Base-by-base conservation (phyloP, 2,888 invertebrate genomes). In the Synanthedon vespiformis region DNA sequence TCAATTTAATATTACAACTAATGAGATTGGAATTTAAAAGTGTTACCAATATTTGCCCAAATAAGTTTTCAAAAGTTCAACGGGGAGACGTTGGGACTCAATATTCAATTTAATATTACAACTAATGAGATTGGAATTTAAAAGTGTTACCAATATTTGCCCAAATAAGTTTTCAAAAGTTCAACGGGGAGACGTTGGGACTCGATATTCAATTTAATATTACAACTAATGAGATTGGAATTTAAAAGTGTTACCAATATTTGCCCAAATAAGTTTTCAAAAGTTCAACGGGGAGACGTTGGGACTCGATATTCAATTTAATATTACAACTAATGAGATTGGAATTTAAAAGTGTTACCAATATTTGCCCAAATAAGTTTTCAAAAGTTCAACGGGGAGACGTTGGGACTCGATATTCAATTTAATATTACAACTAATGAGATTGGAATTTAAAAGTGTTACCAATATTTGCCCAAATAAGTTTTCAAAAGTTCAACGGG, bases 401-500 rank as follows among this genome's bases (percentile, higher is more conserved):
- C 79, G 52, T 71, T 89, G 6, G 93, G 92, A 0, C 89, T 90
- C 58, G n/a, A n/a, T n/a, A n/a, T n/a, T n/a, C n/a, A n/a, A n/a
- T n/a, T n/a, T n/a, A n/a, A n/a, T n/a, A n/a, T n/a, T n/a, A n/a
- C n/a, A n/a, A n/a, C n/a, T n/a, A 18, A 18, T 18, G 18, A 18
- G 18, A 6, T 6, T 27, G 6, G 27, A 27, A 27, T 27, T 27
- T 6, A 27, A 1, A 2, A 18, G 3, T 18, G 18, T 2, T 63
- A 79, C 74, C 72, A 85, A 61, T 87, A 83, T 58, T 80, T 80
- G 3, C 68, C 68, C 49, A 90, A 68, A 60, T 78, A 69, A 0
- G 82, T 68, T 58, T 87, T 88, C 59, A n/a, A n/a, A 90, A 67
- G 13, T 85, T 74, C 2, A 76, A 57, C 0, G 90, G 90, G 48